Evolutionary conservation across 2,888 invertebrate species (phyloP).

Genomic region (Orchestes rusci): DNA sequence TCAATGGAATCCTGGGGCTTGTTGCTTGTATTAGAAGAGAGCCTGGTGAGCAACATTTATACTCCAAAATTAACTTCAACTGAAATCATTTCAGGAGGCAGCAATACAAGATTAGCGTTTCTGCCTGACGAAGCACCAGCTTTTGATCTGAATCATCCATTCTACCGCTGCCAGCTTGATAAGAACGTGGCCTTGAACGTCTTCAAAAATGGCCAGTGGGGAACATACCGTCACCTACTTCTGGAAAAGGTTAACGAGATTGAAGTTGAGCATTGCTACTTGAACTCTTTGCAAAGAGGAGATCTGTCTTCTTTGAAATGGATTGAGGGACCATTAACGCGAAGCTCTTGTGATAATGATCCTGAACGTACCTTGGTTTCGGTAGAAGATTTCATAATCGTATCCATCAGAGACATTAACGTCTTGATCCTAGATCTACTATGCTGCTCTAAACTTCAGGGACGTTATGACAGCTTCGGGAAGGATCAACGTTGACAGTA

Average conservation of each 20-base stretch:
- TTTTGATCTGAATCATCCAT: slow-evolving; percentile 49
- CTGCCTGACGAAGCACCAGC: slow-evolving; percentile 52
- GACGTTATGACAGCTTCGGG: slow-evolving; percentile 94
- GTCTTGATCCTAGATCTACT: slow-evolving; percentile 44
- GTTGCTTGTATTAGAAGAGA: slow-evolving; percentile 61
- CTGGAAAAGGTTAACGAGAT: slow-evolving; percentile 48
- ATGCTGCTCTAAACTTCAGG: slow-evolving; percentile 84
- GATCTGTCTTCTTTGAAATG: slow-evolving; percentile 79
- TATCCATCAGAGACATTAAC: not conserved
- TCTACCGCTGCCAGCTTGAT: slow-evolving; percentile 59
- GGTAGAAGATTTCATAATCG: slow-evolving; percentile 12
- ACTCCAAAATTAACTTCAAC: not conserved
- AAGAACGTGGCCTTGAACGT: slow-evolving; percentile 77
- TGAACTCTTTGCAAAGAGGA: slow-evolving; percentile 72
- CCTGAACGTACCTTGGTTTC: slow-evolving; percentile 13
- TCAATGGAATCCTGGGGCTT: slow-evolving; percentile 76
- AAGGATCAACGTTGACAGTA: slow-evolving; percentile 75
- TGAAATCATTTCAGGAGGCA: slow-evolving; percentile 33
- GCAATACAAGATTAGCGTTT: slow-evolving; percentile 45
- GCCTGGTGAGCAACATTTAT: slow-evolving; percentile 39
- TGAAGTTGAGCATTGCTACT: slow-evolving; percentile 60
- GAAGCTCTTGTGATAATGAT: not conserved
- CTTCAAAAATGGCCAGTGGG: slow-evolving; percentile 51
- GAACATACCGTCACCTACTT: slow-evolving; percentile 70
- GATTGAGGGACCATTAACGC: slow-evolving; percentile 59